Base-by-base conservation (phyloP, 2,113 vertebrate species). In the Elgaria multicarinata region DNA sequence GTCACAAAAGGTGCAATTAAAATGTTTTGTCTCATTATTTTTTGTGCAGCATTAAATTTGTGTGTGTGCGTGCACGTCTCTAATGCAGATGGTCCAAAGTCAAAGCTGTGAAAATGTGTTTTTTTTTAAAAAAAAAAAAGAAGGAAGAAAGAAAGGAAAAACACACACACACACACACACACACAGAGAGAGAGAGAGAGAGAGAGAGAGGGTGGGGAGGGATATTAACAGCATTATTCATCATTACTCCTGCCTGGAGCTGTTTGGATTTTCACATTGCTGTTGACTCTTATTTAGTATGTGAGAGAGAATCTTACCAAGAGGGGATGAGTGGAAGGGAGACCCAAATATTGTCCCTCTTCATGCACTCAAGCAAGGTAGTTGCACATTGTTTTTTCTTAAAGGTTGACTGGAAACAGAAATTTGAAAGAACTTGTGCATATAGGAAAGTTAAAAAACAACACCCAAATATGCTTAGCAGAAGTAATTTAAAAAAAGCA, bases 11-110 rank as follows among this genome's bases (percentile, higher is more conserved):
- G 95, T 95, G 92, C 91, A 91, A 91, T 94, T 94, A 95, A 91
- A 94, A 94, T 91, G 92, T 94, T 94, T 90, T 93, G 92, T 92
- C 90, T 90, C 93, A 78, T 93, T 95, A 93, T 96, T 95, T 95
- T 94, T 92, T 89, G 93, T 77, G 87, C 92, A 58, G 93, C 62
- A 92, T 93, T 86, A 94, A 93, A 90, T 92, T 93, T 80, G 82
- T 91, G 71, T 76, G 92, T 66, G 24, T 69, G 64, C 6, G 44
- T 33, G 58, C 22, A 24, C 39, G 79, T 94, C 85, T 95, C 93
- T 90, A 92, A 92, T 95, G 90, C 96, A 96, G 94, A 95, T 94
- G 95, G 95, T 95, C 94, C 6, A 87, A 93, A 95, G 95, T 95
- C 92, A 95, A 95, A 96, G 91, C 95, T 95, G 95, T 95, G 95